phyloP scores from a whole-genome alignment of 2,113 vertebrate species.

The Paracanthobrama guichenoti region DNA sequence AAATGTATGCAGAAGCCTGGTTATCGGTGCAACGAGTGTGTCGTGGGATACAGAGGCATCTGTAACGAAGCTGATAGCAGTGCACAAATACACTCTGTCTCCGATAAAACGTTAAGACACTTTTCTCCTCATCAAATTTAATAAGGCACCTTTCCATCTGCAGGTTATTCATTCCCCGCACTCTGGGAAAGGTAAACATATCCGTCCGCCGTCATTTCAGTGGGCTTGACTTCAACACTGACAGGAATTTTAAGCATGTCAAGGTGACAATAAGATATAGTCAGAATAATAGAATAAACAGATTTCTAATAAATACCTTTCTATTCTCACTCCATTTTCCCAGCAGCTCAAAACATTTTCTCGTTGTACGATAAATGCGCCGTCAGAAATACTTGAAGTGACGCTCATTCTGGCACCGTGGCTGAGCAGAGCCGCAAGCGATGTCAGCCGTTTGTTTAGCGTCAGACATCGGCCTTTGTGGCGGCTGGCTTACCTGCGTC shows the following conservation, averaged over 20 bases:
- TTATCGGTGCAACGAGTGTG: conserved; percentile 51
- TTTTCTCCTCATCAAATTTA: conserved; percentile 76
- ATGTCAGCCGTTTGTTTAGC: conserved; percentile 37
- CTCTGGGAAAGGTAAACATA: conserved; percentile 73
- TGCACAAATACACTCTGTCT: conserved; percentile 41
- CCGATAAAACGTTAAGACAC: conserved; percentile 66
- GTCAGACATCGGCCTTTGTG: neutral
- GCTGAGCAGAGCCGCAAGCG: conserved; percentile 48
- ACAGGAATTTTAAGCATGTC: conserved; percentile 72
- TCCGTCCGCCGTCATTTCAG: conserved; percentile 67
- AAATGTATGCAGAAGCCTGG: conserved; percentile 27
- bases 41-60: conserved; percentile 37
- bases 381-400: conserved; percentile 62
- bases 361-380: conserved; percentile 59
- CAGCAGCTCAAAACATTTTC: conserved; percentile 15
- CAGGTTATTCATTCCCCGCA: conserved; percentile 66
- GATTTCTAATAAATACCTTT: conserved; percentile 62
- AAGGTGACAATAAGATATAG: conserved; percentile 72
- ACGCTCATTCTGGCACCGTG: conserved; percentile 18
- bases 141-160: conserved; percentile 70
- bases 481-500: conserved; percentile 68
- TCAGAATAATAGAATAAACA: conserved; percentile 79
- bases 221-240: conserved; percentile 57
- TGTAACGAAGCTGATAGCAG: conserved; percentile 54
- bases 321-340: conserved; percentile 45